phyloP scores from a whole-genome alignment of 2,113 vertebrate species.

The Prochilodus magdalenae region DNA sequence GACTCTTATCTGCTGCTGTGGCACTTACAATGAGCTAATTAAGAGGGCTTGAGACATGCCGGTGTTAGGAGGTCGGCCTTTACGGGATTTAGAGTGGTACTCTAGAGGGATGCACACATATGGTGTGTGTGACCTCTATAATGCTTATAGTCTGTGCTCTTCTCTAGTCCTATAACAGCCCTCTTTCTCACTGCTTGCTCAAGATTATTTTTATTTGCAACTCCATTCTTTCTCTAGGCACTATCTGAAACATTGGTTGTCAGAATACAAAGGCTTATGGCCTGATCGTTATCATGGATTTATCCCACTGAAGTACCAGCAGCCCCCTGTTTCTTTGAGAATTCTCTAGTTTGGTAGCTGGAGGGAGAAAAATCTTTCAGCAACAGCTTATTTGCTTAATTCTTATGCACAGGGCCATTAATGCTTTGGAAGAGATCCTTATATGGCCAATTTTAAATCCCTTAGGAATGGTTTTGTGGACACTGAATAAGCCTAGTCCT shows the following conservation, averaged over 20 bases:
- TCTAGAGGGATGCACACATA: background rate
- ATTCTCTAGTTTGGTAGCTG: background rate
- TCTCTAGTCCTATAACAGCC: background rate
- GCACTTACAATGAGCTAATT: slow-evolving; percentile 22
- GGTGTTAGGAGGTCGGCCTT: background rate
- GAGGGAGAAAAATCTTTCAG: background rate
- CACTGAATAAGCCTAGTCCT: background rate
- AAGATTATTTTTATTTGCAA: background rate
- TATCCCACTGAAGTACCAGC: background rate
- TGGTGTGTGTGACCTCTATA: background rate
- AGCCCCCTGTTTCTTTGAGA: background rate
- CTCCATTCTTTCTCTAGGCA: background rate
- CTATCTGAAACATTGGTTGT: background rate
- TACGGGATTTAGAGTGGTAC: background rate
- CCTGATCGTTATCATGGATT: background rate
- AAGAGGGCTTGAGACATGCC: background rate
- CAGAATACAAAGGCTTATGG: background rate
- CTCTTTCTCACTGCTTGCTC: background rate
- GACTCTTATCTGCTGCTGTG: slow-evolving; percentile 12
- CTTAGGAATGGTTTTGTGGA: background rate
- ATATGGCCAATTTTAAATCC: background rate
- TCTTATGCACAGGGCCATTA: background rate
- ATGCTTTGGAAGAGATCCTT: background rate
- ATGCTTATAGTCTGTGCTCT: background rate
- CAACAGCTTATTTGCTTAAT: slow-evolving; percentile 20